Evolutionary conservation across 1,140 invertebrate species (phyloP).

Genomic region (Leguminivora glycinivorella): DNA sequence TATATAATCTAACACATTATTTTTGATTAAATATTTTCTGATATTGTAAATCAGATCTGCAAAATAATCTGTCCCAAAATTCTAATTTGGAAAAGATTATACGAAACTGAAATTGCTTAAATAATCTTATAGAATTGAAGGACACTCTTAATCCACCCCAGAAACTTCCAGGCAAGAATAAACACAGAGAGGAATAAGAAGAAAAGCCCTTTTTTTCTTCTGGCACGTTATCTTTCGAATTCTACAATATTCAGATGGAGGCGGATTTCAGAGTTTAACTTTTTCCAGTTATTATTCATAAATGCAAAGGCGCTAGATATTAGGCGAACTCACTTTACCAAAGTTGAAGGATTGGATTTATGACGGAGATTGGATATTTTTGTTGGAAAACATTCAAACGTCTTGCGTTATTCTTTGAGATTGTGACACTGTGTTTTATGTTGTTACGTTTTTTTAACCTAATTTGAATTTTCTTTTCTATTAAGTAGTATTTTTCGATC

Average conservation of each 20-base stretch:
- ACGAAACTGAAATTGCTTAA: conserved; percentile 23
- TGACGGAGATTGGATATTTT: conserved; percentile 53
- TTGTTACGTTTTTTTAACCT: conserved; percentile 10
- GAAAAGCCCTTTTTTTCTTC: conserved; percentile 42
- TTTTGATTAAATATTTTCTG: too few species aligned
- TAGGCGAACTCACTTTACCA: conserved; percentile 54
- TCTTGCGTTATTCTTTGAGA: conserved; percentile 33
- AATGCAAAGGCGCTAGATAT: conserved; percentile 69
- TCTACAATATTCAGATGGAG: conserved; percentile 59
- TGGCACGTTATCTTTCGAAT: conserved; percentile 54
- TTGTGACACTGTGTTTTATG: conserved; percentile 32
- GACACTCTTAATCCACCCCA: conserved; percentile 34
- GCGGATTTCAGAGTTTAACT: conserved; percentile 66
- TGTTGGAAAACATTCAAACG: conserved; percentile 46
- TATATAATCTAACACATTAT: neutral
- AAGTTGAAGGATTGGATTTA: conserved; percentile 58
- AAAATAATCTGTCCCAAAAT: neutral
- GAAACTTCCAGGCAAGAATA: conserved; percentile 39
- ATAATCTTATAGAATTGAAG: conserved; percentile 32
- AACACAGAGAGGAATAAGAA: conserved; percentile 38
- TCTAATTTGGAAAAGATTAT: conserved; percentile 12
- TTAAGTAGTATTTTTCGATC: too few species aligned
- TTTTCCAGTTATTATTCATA: conserved; percentile 74
- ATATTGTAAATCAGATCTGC: too few species aligned
- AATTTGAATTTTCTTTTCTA: neutral